These are phyloP conservation scores for Hylyphantes graminicola DNA, from an alignment of 1,140 invertebrate species.

Conservation along the genomic window DNA sequence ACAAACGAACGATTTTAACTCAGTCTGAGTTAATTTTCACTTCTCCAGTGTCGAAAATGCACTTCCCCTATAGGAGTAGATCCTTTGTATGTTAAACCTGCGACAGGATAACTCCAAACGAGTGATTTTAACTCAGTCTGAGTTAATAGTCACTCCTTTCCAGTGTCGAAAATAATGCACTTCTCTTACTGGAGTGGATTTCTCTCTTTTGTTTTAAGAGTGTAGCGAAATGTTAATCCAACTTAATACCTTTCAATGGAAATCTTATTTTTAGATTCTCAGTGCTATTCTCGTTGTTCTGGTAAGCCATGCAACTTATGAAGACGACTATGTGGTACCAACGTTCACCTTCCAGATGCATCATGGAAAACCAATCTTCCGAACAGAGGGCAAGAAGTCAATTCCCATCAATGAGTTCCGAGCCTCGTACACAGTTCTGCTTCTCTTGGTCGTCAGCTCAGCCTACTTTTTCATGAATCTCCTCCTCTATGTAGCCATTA, in stretches of 20 bases:
- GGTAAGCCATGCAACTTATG: slow-evolving; percentile 28
- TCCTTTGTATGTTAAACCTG: too few relatives aligned
- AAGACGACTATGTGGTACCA: background rate
- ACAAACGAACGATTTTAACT: too few relatives aligned
- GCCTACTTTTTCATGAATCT: slow-evolving; percentile 37
- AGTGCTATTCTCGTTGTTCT: slow-evolving; percentile 17
- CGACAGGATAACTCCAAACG: too few relatives aligned
- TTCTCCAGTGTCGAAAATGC: too few relatives aligned
- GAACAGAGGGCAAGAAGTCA: background rate
- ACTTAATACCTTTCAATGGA: background rate
- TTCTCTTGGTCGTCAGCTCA: background rate
- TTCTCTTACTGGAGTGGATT: too few relatives aligned
- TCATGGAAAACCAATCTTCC: background rate
- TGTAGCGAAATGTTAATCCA: too few relatives aligned
- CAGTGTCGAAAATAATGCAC: too few relatives aligned
- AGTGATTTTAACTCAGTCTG: too few relatives aligned
- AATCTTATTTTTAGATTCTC: slow-evolving; percentile 5
- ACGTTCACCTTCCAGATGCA: background rate
- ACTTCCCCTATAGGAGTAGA: too few relatives aligned
- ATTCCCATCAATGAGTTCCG: slow-evolving; percentile 26
- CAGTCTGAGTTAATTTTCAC: too few relatives aligned
- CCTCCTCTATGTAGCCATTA: slow-evolving; percentile 1
- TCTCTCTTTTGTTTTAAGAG: too few relatives aligned
- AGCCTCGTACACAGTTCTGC: slow-evolving; percentile 15
- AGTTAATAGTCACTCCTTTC: too few relatives aligned